phyloP scores from a whole-genome alignment of 1,140 invertebrate species.

The Zeugodacus cucurbitae region DNA sequence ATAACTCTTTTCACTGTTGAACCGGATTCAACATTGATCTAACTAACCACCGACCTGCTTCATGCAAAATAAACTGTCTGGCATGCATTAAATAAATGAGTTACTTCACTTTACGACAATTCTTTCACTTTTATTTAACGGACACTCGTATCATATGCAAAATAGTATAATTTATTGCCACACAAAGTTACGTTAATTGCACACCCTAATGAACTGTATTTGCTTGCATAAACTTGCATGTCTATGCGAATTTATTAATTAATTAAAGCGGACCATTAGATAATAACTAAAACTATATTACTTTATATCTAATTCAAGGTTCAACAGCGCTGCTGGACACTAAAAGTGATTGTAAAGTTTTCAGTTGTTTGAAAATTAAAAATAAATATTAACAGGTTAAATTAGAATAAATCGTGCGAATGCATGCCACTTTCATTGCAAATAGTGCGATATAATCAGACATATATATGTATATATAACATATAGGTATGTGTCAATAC shows the following conservation, averaged over 20 bases:
- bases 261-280: background rate
- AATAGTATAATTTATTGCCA: too few species aligned
- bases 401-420: slow-evolving; percentile 7
- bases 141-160: too few species aligned
- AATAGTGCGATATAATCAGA: background rate
- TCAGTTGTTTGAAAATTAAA: background rate
- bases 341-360: background rate
- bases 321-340: background rate
- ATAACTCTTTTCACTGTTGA: too few species aligned
- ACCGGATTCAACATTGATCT: too few species aligned
- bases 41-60: too few species aligned
- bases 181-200: too few species aligned
- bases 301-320: background rate
- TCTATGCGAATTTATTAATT: background rate
- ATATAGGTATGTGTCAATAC: background rate
- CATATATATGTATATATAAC: background rate
- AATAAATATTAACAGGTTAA: background rate
- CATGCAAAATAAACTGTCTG: too few species aligned
- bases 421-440: background rate
- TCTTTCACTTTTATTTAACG: too few species aligned
- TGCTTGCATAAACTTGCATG: too few species aligned
- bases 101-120: too few species aligned
- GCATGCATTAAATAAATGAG: too few species aligned
- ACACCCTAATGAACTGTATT: too few species aligned
- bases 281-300: background rate